Evolutionary conservation across 2,113 vertebrate species (phyloP), one percentile per base, ranked within the genome.

Genomic region (Pomatorhinus ruficollis): DNA sequence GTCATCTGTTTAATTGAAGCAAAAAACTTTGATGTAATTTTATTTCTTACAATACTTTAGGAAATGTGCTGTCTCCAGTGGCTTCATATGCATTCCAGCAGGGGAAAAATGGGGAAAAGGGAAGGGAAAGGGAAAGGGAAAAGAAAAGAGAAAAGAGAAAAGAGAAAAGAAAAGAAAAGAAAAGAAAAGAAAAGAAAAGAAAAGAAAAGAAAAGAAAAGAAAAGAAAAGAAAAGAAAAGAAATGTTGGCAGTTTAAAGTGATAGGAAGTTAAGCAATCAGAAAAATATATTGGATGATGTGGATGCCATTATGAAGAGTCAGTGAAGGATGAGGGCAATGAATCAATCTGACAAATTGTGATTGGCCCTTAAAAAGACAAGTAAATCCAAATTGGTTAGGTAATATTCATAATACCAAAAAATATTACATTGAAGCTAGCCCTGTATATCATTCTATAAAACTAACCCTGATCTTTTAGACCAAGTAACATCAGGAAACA

Each of bases 321-420:
- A 63, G 35, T 53, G 83, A 92, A 85, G 49, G 68, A 56, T 37
- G 39, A 94, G 61, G n/a, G 27, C 60, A 90, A 79, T 96, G 59
- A 92, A 88, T 95, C 72, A 86, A 54, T 77, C 49, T 76, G 56
- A 82, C 40, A 89, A 83, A 94, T 63, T 91, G 27, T 89, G 47
- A 66, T 69, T 88, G 74, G 45, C 30, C 19, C 3, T 88, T 88
- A 78, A 89, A 92, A 94, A 94, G 68, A 63, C 47, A 90, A 79
- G 20, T 80, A 93, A 95, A 95, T 93, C 63, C 53, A 69, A 82
- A 85, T 59, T 90, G 30, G 12, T 64, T 83, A 61, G 13, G 42
- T 33, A 96, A 80, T 40, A 22, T 40, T 95, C n/a, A 39, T 49
- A 83, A 42, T 37, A 83, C 8, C 39, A 83, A 89, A 87, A 54